Evolutionary conservation across 2,888 invertebrate genomes (phyloP).

Genomic region (Ecliptopera silaceata): DNA sequence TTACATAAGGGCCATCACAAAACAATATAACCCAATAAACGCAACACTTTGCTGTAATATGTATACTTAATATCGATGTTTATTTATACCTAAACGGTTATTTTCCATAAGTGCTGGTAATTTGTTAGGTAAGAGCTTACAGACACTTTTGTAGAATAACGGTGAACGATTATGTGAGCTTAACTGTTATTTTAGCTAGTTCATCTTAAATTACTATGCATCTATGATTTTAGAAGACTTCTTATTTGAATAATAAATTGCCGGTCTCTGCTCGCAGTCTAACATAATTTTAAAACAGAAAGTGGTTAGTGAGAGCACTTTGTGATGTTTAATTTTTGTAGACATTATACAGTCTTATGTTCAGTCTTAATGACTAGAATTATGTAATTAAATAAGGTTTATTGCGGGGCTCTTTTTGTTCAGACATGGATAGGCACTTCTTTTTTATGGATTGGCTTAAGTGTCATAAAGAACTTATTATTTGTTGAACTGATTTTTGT

Average conservation of each 20-base stretch:
- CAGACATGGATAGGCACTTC: conserved; percentile 21
- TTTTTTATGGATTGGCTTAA: conserved; percentile 19
- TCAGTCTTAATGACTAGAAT: conserved; percentile 31
- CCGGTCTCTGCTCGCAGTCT: conserved; percentile 47
- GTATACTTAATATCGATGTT: conserved; percentile 19
- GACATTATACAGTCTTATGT: conserved; percentile 29
- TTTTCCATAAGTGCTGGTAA: conserved; percentile 12
- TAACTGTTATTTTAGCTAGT: conserved; percentile 15
- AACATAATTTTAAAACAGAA: conserved; percentile 60
- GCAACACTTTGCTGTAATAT: conserved; percentile 32
- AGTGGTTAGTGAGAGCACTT: conserved; percentile 65
- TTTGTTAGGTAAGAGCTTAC: conserved; percentile 13
- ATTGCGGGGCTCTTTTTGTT: conserved; percentile 12
- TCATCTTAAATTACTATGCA: conserved; percentile 46
- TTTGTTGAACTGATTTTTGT: background rate
- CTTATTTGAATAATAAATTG: conserved; percentile 57
- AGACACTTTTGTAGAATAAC: background rate
- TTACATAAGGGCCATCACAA: conserved; percentile 7
- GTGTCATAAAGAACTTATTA: background rate
- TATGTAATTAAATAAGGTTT: conserved; percentile 30
- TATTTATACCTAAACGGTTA: conserved; percentile 1
- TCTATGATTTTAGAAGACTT: conserved; percentile 31
- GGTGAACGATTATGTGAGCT: background rate
- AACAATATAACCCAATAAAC: conserved; percentile 26
- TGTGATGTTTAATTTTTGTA: conserved; percentile 36